Evolutionary conservation across 2,113 vertebrate species (phyloP).

Genomic region (Anhinga rufa): DNA sequence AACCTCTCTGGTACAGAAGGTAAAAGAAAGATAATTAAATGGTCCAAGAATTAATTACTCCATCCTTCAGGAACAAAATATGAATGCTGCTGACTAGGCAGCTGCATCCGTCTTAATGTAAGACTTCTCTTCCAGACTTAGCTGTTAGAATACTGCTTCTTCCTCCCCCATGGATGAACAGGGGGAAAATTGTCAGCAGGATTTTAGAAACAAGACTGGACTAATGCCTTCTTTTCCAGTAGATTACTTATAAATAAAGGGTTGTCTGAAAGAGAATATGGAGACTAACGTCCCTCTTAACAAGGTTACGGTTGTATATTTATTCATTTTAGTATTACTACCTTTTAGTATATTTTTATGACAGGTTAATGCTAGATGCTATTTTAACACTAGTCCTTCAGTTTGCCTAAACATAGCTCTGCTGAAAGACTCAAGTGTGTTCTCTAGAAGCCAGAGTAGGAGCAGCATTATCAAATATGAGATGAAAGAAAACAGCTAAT

Average conservation of each 20-base stretch:
- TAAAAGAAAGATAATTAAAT: not conserved
- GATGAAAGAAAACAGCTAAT: not conserved
- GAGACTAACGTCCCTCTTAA: not conserved
- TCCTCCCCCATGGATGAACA: not conserved
- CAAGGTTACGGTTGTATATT: not conserved
- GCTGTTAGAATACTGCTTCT: not conserved
- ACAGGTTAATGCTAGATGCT: not conserved
- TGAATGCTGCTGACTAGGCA: not conserved
- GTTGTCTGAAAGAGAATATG: not conserved
- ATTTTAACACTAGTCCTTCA: not conserved
- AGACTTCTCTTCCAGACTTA: not conserved
- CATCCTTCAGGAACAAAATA: not conserved
- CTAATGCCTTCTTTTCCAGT: not conserved
- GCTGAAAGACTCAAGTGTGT: not conserved
- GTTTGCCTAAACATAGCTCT: not conserved
- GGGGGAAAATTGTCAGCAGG: not conserved
- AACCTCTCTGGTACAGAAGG: not conserved
- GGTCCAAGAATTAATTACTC: not conserved
- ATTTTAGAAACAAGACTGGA: not conserved
- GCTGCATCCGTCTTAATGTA: not conserved
- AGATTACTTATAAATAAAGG: not conserved
- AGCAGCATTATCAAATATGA: not conserved
- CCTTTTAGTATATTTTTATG: not conserved
- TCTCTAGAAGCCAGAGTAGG: not conserved
- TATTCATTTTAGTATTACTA: not conserved